Evolutionary conservation across 2,113 vertebrate genomes (phyloP), one percentile per base, ranked within the genome.

Genomic region (Tachycineta bicolor): DNA sequence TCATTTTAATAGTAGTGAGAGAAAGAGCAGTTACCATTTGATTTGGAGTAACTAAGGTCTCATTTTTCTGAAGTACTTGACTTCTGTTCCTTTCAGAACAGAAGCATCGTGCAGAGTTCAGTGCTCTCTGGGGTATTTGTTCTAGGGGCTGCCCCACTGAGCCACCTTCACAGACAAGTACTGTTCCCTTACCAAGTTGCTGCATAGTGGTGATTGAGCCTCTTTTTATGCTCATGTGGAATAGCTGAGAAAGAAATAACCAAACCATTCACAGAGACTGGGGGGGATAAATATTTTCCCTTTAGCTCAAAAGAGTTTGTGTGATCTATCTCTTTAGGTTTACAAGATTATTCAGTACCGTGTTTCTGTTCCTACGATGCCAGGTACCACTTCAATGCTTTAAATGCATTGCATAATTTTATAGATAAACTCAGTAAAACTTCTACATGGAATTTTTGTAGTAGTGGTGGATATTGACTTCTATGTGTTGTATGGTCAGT

Each of bases 181-280:
- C 14, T 31, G 16, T 5, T 55, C 16, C 0, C 0, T 58, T 59
- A 53, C 10, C 14, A 33, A 46, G 15, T 22, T 43, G 20, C 12
- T 73, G 5, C 6, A 17, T 11, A 3, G 14, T 34, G 23, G 6
- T 65, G 26, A 28, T 44, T 0, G 1, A 78, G 15, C 14, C 18
- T 58, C 6, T 44, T 34, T 28, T 58, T 10, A 3, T 46, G 8
- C 7, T 80, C 6, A 0, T 16, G 4, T 55, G 18, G 21, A 58
- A 34, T 23, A 64, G 10, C 28, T 68, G 33, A 75, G 34, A 58
- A 70, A 58, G 19, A 71, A 86, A 43, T 1, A 78, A 75, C 16
- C 16, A 84, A 76, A n/a, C 9, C 2, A 14, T 33, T 77, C 19
- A 5, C 7, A 24, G 26, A 43, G 1, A 8, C 11, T 31, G 4